These are phyloP conservation scores for Cataglyphis albicans DNA, from an alignment of 2,888 invertebrate genomes.

Conservation along the genomic window DNA sequence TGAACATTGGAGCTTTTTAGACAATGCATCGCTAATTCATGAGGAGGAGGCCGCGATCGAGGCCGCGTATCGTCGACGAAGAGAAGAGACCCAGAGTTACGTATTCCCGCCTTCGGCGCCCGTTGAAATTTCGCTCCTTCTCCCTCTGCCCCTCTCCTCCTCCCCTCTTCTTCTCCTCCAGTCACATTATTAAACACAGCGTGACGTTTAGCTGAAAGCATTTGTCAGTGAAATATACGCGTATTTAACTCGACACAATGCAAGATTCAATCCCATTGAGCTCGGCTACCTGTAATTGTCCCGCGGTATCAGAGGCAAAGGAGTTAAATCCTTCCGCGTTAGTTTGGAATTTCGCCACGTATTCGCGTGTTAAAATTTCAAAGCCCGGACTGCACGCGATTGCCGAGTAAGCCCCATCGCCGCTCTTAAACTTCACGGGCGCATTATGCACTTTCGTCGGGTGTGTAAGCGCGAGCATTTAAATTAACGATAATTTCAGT, in stretches of 20 bases:
- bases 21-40: constrained; percentile 43
- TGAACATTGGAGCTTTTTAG: constrained; percentile 27
- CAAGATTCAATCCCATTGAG: constrained; percentile 66
- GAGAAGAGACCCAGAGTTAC: background rate
- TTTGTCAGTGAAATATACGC: constrained; percentile 64
- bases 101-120: background rate
- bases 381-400: constrained; percentile 56
- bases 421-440: constrained; percentile 67
- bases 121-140: constrained; percentile 31
- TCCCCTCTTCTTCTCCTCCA: background rate
- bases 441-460: constrained; percentile 60
- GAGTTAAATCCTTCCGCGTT: constrained; percentile 63
- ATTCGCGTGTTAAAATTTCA: constrained; percentile 73
- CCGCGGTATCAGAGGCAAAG: constrained; percentile 64
- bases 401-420: constrained; percentile 67
- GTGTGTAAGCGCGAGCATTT: constrained; percentile 71
- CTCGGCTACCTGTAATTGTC: constrained; percentile 65
- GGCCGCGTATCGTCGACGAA: constrained; percentile 20
- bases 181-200: constrained; percentile 50
- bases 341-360: constrained; percentile 70
- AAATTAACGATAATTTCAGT: constrained; percentile 77
- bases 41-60: constrained; percentile 24
- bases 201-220: constrained; percentile 62
- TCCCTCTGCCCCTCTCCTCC: background rate
- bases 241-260: constrained; percentile 67